Conservation (phyloP, 2,888 invertebrate genomes). For the Drosophila kuntzei region DNA sequence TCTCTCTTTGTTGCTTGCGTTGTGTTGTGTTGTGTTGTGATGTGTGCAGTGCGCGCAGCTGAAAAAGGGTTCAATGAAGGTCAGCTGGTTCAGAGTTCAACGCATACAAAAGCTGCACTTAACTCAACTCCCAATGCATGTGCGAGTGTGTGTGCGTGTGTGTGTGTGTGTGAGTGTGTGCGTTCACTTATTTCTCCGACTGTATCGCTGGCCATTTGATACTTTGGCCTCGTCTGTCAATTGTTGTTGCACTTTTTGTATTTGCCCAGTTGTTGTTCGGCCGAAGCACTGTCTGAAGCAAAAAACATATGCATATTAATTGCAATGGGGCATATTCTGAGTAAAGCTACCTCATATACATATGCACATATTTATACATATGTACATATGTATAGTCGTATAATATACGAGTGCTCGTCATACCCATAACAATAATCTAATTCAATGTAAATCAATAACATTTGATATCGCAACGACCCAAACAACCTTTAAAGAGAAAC, state of each 20-base stretch:
- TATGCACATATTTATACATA: constrained; percentile 3
- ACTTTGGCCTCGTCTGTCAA: constrained; percentile 80
- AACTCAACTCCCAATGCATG: constrained; percentile 11
- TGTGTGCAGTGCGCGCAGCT: constrained; percentile 45
- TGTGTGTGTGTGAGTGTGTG: constrained; percentile 15
- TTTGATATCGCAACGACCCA: constrained; percentile 62
- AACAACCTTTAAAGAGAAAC: constrained; percentile 59
- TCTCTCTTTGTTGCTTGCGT: not conserved
- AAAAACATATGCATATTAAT: constrained; percentile 77
- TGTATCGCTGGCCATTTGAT: constrained; percentile 78
- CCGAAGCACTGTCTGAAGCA: constrained; percentile 22
- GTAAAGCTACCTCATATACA: constrained; percentile 46
- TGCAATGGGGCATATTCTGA: constrained; percentile 56
- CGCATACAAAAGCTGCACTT: constrained; percentile 45
- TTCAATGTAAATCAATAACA: constrained; percentile 64
- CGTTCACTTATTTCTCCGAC: constrained; percentile 38
- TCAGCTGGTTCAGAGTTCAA: constrained; percentile 85
- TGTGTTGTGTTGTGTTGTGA: constrained; percentile 15
- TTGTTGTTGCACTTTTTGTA: constrained; percentile 45
- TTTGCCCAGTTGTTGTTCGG: constrained; percentile 75
- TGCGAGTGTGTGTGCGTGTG: not conserved
- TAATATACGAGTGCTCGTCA: constrained; percentile 4
- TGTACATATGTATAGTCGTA: not conserved
- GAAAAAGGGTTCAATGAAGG: constrained; percentile 82
- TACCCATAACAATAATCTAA: constrained; percentile 20